Evolutionary conservation across 1,140 invertebrate genomes (phyloP).

Genomic region (Adoxophyes honmai): DNA sequence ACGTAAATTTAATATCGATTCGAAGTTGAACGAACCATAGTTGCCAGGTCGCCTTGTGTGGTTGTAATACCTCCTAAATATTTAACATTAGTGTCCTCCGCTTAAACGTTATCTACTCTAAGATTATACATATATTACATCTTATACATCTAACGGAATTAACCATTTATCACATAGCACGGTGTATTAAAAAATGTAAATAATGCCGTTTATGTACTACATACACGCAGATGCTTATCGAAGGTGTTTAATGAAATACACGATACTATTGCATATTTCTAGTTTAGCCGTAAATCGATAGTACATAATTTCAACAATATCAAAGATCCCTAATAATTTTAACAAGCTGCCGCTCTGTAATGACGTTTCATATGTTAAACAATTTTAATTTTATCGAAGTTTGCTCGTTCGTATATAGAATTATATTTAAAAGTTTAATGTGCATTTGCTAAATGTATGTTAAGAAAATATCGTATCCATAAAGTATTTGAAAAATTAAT

Average conservation of each 20-base stretch:
- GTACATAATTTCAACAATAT: slow-evolving; percentile 74
- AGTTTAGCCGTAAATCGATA: slow-evolving; percentile 72
- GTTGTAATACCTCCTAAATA: slow-evolving; percentile 58
- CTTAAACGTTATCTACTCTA: slow-evolving; percentile 50
- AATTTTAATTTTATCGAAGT: slow-evolving; percentile 77
- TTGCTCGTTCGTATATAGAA: slow-evolving; percentile 76
- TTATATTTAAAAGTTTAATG: slow-evolving; percentile 74
- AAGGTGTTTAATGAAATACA: slow-evolving; percentile 58
- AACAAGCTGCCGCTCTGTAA: slow-evolving; percentile 40
- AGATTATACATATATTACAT: slow-evolving; percentile 50
- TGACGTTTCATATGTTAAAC: slow-evolving; percentile 71
- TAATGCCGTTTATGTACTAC: slow-evolving; percentile 48
- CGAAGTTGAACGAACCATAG: slow-evolving; percentile 23
- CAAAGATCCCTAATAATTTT: slow-evolving; percentile 72
- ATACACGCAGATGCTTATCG: slow-evolving; percentile 60
- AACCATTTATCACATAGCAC: slow-evolving; percentile 44
- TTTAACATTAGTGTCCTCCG: slow-evolving; percentile 51
- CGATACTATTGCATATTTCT: slow-evolving; percentile 63
- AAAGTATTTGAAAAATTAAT: slow-evolving; percentile 67
- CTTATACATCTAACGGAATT: slow-evolving; percentile 39
- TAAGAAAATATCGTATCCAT: slow-evolving; percentile 33
- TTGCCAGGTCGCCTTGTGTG: slow-evolving; percentile 60
- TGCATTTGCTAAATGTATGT: slow-evolving; percentile 67
- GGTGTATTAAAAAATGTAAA: slow-evolving; percentile 57
- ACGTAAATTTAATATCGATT: slow-evolving; percentile 4